These are phyloP conservation scores for Lycophotia porphyrea DNA, from an alignment of 2,888 invertebrate species.

Conservation along the genomic window DNA sequence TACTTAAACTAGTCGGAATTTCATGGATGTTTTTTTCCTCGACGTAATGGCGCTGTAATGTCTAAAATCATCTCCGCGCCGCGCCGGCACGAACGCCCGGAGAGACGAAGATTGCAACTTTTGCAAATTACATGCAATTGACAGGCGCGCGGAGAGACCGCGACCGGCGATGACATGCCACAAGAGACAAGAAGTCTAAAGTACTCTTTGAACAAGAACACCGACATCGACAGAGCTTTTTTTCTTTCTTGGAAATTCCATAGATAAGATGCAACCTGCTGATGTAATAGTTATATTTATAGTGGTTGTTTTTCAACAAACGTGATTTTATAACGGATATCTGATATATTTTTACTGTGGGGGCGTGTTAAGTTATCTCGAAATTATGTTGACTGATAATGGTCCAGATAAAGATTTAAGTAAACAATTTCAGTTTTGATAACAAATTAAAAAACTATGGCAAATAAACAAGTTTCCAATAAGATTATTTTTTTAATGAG, in stretches of 20 bases:
- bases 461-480: slow-evolving; percentile 1
- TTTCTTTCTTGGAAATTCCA: slow-evolving; percentile 4
- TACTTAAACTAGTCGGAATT: slow-evolving; percentile 6
- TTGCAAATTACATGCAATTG: slow-evolving; percentile 60
- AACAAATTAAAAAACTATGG: slow-evolving; percentile 8
- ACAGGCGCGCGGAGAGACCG: slow-evolving; percentile 6
- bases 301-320: background rate
- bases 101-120: slow-evolving; percentile 52
- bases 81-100: slow-evolving; percentile 37
- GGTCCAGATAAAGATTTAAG: slow-evolving; percentile 22
- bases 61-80: slow-evolving; percentile 47
- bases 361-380: slow-evolving; percentile 50
- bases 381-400: slow-evolving; percentile 49
- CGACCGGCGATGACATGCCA: slow-evolving; percentile 11
- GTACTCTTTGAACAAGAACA: background rate
- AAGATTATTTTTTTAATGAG: slow-evolving; percentile 6
- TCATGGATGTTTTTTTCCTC: slow-evolving; percentile 35
- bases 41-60: slow-evolving; percentile 44
- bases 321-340: slow-evolving; percentile 15
- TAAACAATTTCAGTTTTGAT: slow-evolving; percentile 22
- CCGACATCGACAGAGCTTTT: background rate
- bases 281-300: slow-evolving; percentile 21
- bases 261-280: background rate
- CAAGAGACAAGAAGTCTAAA: background rate
- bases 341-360: slow-evolving; percentile 36